Conservation (phyloP, 2,888 invertebrate genomes). For the Coenonympha arcania region DNA sequence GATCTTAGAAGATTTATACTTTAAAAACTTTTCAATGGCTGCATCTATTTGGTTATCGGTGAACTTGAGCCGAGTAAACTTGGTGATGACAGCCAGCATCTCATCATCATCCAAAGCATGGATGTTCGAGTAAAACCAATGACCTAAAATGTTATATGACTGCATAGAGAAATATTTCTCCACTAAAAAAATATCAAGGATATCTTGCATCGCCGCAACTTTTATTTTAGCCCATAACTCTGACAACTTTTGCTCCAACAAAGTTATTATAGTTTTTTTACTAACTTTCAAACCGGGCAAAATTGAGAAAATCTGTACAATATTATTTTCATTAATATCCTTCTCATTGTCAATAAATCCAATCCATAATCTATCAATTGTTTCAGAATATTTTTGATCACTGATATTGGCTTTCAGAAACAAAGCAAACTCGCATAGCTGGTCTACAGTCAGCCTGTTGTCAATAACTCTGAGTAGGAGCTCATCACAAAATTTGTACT, state of each 20-base stretch:
- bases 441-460: constrained; percentile 71
- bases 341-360: constrained; percentile 75
- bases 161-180: constrained; percentile 59
- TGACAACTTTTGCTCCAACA: constrained; percentile 74
- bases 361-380: constrained; percentile 78
- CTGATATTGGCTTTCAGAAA: constrained; percentile 67
- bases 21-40: constrained; percentile 77
- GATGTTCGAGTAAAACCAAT: constrained; percentile 77
- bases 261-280: constrained; percentile 70
- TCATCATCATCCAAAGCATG: constrained; percentile 75
- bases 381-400: constrained; percentile 63
- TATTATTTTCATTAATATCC: constrained; percentile 73
- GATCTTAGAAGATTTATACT: constrained; percentile 63
- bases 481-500: constrained; percentile 76
- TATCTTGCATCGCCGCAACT: constrained; percentile 60
- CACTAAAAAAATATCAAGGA: constrained; percentile 56
- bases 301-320: constrained; percentile 72
- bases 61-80: constrained; percentile 71
- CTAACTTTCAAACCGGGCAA: constrained; percentile 75
- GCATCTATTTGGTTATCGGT: constrained; percentile 72
- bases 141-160: constrained; percentile 54
- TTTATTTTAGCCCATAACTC: constrained; percentile 74
- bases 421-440: constrained; percentile 75
- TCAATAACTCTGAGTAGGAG: constrained; percentile 75
- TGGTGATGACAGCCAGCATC: constrained; percentile 68